Percentiles rank a stretch among this genome's conserved stretches.
Evolutionary conservation across 1,140 invertebrate species (phyloP).

Genomic region (Lethocerus indicus): DNA sequence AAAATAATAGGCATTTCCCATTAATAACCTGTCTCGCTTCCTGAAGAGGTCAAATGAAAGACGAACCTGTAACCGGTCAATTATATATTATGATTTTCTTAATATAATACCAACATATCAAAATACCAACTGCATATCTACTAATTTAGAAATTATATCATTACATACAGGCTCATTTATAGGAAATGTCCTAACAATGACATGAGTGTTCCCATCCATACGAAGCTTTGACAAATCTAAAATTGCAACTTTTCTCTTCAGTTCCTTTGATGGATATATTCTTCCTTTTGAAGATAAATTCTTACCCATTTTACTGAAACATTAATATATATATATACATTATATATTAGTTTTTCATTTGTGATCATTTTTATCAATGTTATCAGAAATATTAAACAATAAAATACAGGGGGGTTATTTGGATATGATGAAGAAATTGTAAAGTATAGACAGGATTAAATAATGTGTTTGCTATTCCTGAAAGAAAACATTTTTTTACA

Average conservation of each 20-base stretch:
- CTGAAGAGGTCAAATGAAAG: conserved; percentile 46
- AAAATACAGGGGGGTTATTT: no score
- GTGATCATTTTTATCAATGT: no score
- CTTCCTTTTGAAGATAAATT: conserved; percentile 37
- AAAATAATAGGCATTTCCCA: conserved; percentile 27
- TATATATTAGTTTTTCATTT: background rate
- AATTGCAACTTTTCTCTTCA: conserved; percentile 31
- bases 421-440: no score
- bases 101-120: background rate
- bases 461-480: no score
- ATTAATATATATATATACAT: no score
- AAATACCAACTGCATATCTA: background rate
- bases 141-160: background rate
- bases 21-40: conserved; percentile 31
- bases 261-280: conserved; percentile 22
- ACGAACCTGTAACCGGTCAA: conserved; percentile 29
- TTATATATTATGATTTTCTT: background rate
- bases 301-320: conserved; percentile 37
- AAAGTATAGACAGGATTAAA: no score
- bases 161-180: conserved; percentile 34
- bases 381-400: no score
- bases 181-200: conserved; percentile 46
- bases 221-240: conserved; percentile 41
- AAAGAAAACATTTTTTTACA: no score
- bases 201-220: conserved; percentile 42